phyloP scores from a whole-genome alignment of 2,888 invertebrate species.

The Scaptomyza cyrtandrae region DNA sequence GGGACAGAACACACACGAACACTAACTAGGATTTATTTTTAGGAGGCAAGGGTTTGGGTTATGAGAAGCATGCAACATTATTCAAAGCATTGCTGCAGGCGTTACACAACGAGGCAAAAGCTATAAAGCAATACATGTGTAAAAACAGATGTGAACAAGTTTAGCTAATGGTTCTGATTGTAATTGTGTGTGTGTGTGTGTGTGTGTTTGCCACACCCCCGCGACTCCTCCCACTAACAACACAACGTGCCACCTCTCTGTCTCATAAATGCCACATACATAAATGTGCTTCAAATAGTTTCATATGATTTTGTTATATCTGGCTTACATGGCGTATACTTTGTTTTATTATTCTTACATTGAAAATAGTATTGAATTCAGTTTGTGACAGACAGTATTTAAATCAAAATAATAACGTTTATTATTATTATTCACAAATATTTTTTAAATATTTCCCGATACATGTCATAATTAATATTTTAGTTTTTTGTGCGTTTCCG shows the following conservation, averaged over 20 bases:
- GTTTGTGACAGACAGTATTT: not conserved
- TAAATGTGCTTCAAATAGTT: constrained; percentile 33
- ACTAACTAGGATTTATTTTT: constrained; percentile 24
- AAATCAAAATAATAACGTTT: not conserved
- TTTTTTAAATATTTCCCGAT: not conserved
- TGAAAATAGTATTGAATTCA: not conserved
- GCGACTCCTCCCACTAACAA: not conserved
- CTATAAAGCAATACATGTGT: constrained; percentile 69
- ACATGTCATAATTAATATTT: constrained; percentile 9
- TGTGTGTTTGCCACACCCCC: not conserved
- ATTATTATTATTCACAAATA: not conserved
- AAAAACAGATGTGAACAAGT: constrained; percentile 73
- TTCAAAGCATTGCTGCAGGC: constrained; percentile 67
- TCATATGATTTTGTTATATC: not conserved
- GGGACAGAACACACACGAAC: constrained; percentile 7
- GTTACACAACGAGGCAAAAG: constrained; percentile 27
- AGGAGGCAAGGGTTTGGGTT: not conserved
- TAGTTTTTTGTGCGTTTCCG: not conserved
- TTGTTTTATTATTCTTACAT: constrained; percentile 8
- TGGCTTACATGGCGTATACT: constrained; percentile 4
- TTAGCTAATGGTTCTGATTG: constrained; percentile 58
- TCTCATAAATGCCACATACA: constrained; percentile 41
- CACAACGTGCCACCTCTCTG: no score
- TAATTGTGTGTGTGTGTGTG: constrained; percentile 11
- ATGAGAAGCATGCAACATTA: constrained; percentile 53